A percentile compares a stretch with the other conserved stretches of the same genome.
phyloP scores from a whole-genome alignment of 2,113 vertebrate genomes.

The Ifrita kowaldi region DNA sequence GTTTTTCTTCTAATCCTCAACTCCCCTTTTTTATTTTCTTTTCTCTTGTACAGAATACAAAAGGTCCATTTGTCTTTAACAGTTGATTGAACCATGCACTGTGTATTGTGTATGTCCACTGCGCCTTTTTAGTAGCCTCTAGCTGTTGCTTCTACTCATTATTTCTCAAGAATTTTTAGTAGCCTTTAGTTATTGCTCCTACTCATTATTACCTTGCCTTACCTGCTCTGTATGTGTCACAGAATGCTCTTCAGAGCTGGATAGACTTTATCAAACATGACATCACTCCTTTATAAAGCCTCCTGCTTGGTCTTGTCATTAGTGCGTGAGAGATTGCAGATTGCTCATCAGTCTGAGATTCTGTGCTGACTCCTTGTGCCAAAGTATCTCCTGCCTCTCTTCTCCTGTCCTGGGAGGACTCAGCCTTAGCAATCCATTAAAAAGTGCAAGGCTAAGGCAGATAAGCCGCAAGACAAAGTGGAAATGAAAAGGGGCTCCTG shows the following conservation, averaged over 20 bases:
- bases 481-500: background rate
- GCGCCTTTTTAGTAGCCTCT: background rate
- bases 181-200: background rate
- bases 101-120: background rate
- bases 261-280: background rate
- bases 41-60: background rate
- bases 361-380: background rate
- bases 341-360: background rate
- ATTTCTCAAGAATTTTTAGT: background rate
- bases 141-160: background rate
- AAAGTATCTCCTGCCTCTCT: background rate
- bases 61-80: background rate
- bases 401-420: background rate
- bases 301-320: background rate
- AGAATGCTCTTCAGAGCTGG: background rate
- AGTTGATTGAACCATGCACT: background rate
- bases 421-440: background rate
- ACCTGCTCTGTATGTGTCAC: background rate
- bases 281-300: background rate
- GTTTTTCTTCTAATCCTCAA: background rate
- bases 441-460: background rate
- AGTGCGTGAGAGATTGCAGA: accelerated
- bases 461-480: accelerated
- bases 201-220: background rate
- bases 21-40: background rate